Base-by-base conservation (phyloP, 1,140 invertebrate genomes). In the Dendrolimus punctatus region DNA sequence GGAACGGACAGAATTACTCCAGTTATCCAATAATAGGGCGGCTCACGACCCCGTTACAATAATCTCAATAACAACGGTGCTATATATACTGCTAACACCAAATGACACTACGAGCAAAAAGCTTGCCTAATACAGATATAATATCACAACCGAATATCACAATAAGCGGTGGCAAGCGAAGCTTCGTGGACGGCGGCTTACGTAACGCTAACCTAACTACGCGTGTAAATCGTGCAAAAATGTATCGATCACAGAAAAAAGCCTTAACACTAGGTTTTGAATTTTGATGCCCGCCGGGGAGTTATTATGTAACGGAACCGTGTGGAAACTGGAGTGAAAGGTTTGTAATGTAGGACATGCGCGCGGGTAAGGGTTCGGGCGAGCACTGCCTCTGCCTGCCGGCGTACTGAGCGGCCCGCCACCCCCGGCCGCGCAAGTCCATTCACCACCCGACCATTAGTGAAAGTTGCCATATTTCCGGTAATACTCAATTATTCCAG, bases 141-240 rank as follows among this genome's bases (percentile, higher is more conserved):
- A 38, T 61, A 85, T 85, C 82, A 84, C 83, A 86, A 86, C 83
- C 83, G 76, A 79, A 72, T 86, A 86, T 86, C 83, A 86, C 83
- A 86, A 81, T 60, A 80, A 85, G 82, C 82, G 66, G 73, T 80
- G 76, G 75, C 80, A 78, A 85, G 83, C 80, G 69, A 82, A 86
- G 77, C 80, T 84, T 78, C 62, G 79, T 84, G 83, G 83, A 86
- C 83, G 82, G 81, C 75, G 71, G 73, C 77, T 84, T 85, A 84
- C 73, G 78, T 83, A 83, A 81, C 69, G 61, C 71, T 80, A 82
- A 80, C 68, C 70, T 79, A 79, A 66, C 67, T 76, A 79, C 60
- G 60, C 62, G 64, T 81, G 71, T 83, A 82, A 77, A 82, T 71
- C 66, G 75, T 85, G 76, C 80, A 71, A 83, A 85, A 84, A 76